These are phyloP conservation scores for Cotesia typhae DNA, from an alignment of 1,140 invertebrate genomes.

Conservation along the genomic window DNA sequence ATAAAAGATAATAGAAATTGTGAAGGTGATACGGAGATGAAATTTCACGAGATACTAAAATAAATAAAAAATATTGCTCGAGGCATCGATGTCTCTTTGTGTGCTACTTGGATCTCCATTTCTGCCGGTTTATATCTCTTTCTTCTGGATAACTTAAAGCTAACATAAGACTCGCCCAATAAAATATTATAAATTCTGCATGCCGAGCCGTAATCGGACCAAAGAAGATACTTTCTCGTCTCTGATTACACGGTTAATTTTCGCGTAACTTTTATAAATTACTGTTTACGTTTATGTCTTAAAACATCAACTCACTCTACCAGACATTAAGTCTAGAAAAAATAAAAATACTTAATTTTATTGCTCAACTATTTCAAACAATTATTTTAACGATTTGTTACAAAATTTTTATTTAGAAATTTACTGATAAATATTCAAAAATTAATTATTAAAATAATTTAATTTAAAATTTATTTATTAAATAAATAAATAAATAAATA, in stretches of 20 bases:
- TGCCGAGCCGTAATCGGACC: not conserved
- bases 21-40: not conserved
- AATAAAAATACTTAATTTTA: too few species aligned
- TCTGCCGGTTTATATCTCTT: not conserved
- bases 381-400: too few species aligned
- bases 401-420: too few species aligned
- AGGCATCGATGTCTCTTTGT: conserved; percentile 19
- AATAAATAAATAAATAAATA: too few species aligned
- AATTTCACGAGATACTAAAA: not conserved
- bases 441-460: too few species aligned
- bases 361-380: too few species aligned
- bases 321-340: not conserved
- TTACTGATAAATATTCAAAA: too few species aligned
- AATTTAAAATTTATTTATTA: too few species aligned
- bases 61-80: conserved; percentile 9
- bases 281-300: not conserved
- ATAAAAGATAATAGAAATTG: conserved; percentile 1
- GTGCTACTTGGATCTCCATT: conserved; percentile 17
- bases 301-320: not conserved
- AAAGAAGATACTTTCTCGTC: conserved; percentile 18
- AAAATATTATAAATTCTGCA: not conserved
- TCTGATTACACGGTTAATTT: conserved; percentile 14
- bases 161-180: conserved; percentile 9
- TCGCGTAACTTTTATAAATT: conserved; percentile 9
- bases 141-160: not conserved